Percentiles rank a stretch among this genome's conserved stretches.
These are phyloP conservation scores for Drosophila oshimai DNA, from an alignment of 1,140 invertebrate genomes.

Conservation along the genomic window DNA sequence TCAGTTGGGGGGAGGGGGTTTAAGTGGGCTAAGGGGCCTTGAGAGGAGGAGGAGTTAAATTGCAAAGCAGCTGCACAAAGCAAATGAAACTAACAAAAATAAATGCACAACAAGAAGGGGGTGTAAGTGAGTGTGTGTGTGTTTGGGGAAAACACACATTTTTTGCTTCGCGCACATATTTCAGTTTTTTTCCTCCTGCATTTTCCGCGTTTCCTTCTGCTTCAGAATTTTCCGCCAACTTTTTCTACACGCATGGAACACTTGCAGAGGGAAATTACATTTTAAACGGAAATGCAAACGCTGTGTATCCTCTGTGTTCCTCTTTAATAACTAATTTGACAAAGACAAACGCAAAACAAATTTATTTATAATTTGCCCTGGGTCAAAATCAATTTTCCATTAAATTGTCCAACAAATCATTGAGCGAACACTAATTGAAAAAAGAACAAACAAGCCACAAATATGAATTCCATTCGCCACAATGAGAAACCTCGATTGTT, in stretches of 20 bases:
- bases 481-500: conserved; percentile 35
- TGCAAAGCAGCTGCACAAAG: conserved; percentile 67
- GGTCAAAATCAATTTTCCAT: conserved; percentile 34
- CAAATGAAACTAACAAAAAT: conserved; percentile 71
- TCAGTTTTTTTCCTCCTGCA: conserved; percentile 42
- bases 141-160: conserved; percentile 6
- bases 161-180: conserved; percentile 52
- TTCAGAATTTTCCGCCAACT: conserved; percentile 45
- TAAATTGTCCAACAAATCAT: conserved; percentile 36
- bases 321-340: conserved; percentile 31
- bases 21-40: neutral
- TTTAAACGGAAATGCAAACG: conserved; percentile 53
- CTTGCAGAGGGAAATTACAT: conserved; percentile 51
- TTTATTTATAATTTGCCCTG: conserved; percentile 14
- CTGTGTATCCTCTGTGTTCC: neutral
- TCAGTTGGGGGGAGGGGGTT: neutral
- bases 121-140: neutral
- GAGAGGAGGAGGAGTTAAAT: conserved; percentile 8
- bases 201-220: conserved; percentile 40
- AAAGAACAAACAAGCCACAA: conserved; percentile 45
- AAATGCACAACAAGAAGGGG: conserved; percentile 42
- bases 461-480: conserved; percentile 48
- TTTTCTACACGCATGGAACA: conserved; percentile 23
- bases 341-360: neutral
- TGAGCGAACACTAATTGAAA: conserved; percentile 48